These are phyloP conservation scores for Festucalex cinctus DNA, from an alignment of 2,113 vertebrate species.

Conservation along the genomic window DNA sequence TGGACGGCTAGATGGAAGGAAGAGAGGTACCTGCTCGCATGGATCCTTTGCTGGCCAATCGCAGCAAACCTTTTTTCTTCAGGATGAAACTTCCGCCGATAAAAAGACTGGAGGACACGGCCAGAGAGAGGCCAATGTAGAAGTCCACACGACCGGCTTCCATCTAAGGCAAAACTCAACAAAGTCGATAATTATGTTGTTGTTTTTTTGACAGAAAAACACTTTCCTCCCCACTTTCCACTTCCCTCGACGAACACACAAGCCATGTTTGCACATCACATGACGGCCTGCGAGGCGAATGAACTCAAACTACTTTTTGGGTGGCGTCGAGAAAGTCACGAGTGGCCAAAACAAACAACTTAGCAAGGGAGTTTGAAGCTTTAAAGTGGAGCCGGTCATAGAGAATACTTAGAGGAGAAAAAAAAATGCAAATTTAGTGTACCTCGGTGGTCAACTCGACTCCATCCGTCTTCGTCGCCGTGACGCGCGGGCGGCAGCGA, in stretches of 20 bases:
- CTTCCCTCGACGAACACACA: not conserved
- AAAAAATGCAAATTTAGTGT: too few relatives aligned
- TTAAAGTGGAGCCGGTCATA: not conserved
- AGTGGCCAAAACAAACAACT: not conserved
- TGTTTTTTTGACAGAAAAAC: not conserved
- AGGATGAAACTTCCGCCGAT: conserved; percentile 80
- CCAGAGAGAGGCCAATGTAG: conserved; percentile 75
- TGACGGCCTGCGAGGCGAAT: conserved; percentile 25
- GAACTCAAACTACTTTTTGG: not conserved
- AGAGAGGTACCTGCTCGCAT: conserved; percentile 74
- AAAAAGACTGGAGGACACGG: conserved; percentile 76
- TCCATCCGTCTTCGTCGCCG: conserved; percentile 15
- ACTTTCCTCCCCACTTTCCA: not conserved
- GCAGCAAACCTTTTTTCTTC: conserved; percentile 83
- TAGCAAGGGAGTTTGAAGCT: not conserved
- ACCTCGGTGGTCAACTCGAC: conserved; percentile 31
- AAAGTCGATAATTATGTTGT: too few relatives aligned
- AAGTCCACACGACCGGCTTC: conserved; percentile 64
- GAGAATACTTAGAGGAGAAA: not conserved
- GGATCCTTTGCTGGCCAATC: conserved; percentile 71
- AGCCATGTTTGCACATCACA: conserved; percentile 42
- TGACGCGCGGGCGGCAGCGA: too few relatives aligned
- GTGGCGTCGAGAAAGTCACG: not conserved
- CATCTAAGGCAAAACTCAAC: conserved; percentile 49
- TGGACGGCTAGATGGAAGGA: too few relatives aligned